These are phyloP conservation scores for Euleptes europaea DNA, from an alignment of 2,113 vertebrate species.

Conservation along the genomic window DNA sequence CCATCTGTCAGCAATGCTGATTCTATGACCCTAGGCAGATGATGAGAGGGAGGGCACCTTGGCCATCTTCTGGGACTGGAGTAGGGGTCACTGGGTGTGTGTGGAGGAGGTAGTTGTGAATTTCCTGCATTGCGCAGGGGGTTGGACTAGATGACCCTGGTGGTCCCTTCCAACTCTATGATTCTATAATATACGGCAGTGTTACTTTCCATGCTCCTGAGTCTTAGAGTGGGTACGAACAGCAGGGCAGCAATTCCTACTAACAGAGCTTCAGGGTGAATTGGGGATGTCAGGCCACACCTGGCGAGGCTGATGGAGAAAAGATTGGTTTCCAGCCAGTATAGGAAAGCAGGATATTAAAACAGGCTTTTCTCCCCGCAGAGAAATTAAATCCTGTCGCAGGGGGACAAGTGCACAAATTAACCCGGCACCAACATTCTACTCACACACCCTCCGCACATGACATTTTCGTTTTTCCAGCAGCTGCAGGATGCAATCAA, in stretches of 20 bases:
- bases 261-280: neutral
- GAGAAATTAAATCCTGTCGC: neutral
- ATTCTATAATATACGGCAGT: neutral
- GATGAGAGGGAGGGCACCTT: no score
- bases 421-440: fast-evolving
- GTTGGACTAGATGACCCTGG: no score
- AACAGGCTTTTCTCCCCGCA: fast-evolving
- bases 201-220: fast-evolving
- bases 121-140: no score
- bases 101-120: no score
- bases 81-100: no score
- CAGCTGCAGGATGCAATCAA: neutral
- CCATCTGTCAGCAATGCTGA: no score
- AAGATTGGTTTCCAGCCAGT: fast-evolving
- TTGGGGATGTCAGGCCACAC: fast-evolving
- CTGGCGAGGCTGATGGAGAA: fast-evolving
- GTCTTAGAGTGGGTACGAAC: fast-evolving
- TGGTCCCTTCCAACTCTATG: no score
- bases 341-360: fast-evolving
- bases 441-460: fast-evolving
- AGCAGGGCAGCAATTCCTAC: fast-evolving
- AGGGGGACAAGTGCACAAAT: fast-evolving
- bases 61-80: no score
- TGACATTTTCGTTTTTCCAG: fast-evolving
- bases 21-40: no score